Percentiles rank a stretch among this genome's conserved stretches.
phyloP scores from a whole-genome alignment of 2,797 vertebrate genomes.

The Pseudocheirus occidentalis region DNA sequence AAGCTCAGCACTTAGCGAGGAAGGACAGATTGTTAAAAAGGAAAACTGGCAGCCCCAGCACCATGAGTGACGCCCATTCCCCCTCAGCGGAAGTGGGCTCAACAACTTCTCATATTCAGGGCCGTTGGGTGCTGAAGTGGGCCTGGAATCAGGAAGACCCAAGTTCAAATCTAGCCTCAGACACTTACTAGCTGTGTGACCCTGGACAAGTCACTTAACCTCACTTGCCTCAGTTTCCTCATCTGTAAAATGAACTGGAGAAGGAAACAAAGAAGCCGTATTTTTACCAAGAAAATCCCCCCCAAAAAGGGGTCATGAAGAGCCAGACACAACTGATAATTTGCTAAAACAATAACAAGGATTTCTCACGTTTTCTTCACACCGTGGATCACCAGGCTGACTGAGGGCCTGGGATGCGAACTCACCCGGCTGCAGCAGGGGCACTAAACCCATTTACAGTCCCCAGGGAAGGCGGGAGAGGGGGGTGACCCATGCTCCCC shows the following conservation, averaged over 20 bases:
- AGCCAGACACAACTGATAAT: not conserved
- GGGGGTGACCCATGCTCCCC: not conserved
- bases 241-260: too few species aligned
- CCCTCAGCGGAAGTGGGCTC: not conserved
- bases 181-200: not conserved
- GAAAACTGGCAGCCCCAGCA: too few species aligned
- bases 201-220: not conserved
- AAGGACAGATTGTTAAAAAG: not conserved
- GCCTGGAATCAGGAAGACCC: not conserved
- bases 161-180: not conserved
- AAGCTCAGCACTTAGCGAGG: not conserved
- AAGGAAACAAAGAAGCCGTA: too few species aligned
- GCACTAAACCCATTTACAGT: conserved; percentile 50
- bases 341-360: not conserved
- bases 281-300: not conserved
- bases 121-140: too few species aligned
- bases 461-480: conserved; percentile 7
- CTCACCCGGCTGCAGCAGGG: not conserved
- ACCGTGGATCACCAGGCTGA: too few species aligned
- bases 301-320: not conserved
- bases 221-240: not conserved
- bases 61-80: not conserved
- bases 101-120: not conserved
- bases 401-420: not conserved
- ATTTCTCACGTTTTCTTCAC: too few species aligned